Percentiles rank a stretch among this genome's conserved stretches.
Evolutionary conservation across 2,113 vertebrate genomes (phyloP).

Genomic region (Rhizomys pruinosus): DNA sequence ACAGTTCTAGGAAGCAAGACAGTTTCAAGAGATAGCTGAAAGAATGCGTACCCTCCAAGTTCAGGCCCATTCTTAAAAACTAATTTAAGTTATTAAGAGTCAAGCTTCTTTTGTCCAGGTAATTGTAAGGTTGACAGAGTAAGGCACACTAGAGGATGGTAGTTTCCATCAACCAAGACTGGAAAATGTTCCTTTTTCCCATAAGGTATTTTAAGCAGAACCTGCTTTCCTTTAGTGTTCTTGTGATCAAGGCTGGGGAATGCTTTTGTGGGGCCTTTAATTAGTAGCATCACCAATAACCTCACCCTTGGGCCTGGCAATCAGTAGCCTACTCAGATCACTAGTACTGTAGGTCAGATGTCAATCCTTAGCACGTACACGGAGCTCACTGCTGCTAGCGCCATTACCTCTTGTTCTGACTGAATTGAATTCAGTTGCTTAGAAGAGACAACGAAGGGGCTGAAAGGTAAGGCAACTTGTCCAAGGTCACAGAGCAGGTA

Average conservation of each 20-base stretch:
- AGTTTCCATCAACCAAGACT: background rate
- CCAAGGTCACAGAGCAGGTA: background rate
- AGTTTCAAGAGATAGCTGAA: too few relatives aligned
- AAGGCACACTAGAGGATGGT: background rate
- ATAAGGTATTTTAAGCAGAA: background rate
- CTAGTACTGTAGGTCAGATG: background rate
- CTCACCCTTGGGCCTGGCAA: background rate
- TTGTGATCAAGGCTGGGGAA: background rate
- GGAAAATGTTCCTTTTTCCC: background rate
- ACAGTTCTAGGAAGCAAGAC: too few relatives aligned
- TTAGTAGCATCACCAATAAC: background rate
- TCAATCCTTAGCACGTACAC: background rate
- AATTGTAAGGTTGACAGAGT: too few relatives aligned
- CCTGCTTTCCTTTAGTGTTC: conserved; percentile 2
- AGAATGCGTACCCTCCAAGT: too few relatives aligned
- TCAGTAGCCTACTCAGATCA: background rate
- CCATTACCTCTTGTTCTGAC: background rate
- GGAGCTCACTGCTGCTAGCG: background rate
- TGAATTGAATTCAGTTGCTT: background rate
- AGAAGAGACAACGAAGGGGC: background rate
- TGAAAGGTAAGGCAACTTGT: background rate
- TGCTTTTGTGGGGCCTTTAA: background rate
- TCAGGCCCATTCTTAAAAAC: too few relatives aligned
- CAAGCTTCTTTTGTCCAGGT: too few relatives aligned
- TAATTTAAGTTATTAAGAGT: too few relatives aligned